Evolutionary conservation across 2,113 vertebrate genomes (phyloP), one percentile per base, ranked within the genome.

Genomic region (Tychaedon coryphoeus): DNA sequence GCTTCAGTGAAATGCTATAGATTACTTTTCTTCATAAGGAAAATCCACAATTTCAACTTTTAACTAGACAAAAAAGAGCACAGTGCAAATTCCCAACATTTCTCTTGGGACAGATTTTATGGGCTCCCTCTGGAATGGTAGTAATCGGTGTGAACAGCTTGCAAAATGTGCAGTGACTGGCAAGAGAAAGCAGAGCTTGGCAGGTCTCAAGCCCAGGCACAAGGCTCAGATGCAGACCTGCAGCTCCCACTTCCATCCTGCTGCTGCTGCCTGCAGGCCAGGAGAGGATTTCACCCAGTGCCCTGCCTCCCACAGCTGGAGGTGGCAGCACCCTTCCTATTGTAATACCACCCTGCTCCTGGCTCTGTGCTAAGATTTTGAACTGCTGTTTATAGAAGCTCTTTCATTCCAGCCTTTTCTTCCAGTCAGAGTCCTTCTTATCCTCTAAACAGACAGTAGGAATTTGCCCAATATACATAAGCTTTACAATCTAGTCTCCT

Each of bases 231-330:
- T 28, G 29, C 53, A 67, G 66, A 72, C 20, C 34, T 53, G 20
- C 9, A 60, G 25, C 29, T 86, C 38, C 38, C 33, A 9, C 23
- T 47, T 51, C 38, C 67, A 56, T 22, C 5, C 1, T 38, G 36
- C 34, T 38, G 36, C 34, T 38, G 8, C 10, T 78, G 1, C 6
- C 24, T 57, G 22, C 0, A 2, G 42, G 8, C 51, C 1, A 1
- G 42, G 51, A 0, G 0, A 75, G 66, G 64, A 50, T 42, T n/a
- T 60, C 53, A 13, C 47, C 26, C 11, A 1, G 14, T 3, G 2
- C 34, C 76, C 65, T 57, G n/a, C 19, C 33, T 67, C 51, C 56
- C 42, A 7, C 42, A 18, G 28, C 38, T 67, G 71, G 47, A 58
- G 57, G 20, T 10, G 4, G 31, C 43, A 79, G 58, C 75, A 56